Base-by-base conservation (phyloP, 2,797 vertebrate genomes). In the Lepilemur septentrionalis region DNA sequence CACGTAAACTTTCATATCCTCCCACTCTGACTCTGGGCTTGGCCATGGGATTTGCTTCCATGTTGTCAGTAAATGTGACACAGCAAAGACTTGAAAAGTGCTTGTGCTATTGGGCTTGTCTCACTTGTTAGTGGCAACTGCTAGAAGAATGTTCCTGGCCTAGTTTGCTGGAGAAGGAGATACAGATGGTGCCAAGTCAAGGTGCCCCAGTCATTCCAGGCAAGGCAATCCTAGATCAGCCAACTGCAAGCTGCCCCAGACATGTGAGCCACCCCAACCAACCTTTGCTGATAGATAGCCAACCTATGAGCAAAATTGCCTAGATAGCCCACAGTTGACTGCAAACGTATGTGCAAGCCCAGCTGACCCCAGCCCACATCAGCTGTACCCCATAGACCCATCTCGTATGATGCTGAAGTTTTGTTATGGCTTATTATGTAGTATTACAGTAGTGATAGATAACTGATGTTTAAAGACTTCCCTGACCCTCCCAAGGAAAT, bases 331-430 rank as follows among this genome's bases (percentile, higher is more conserved):
- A 13, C 12, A 69, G 14, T 11, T 32, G 18, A 11, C 38, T 20
- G 8, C 30, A 63, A 86, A 81, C 18, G 52, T 12, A 10, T 23
- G 32, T 17, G 23, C 7, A 70, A 46, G 22, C 5, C 4, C 46
- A 78, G 67, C 3, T 38, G 50, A 72, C 13, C 28, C 35, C 38
- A 38, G 75, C 15, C 61, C 38, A 30, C 13, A 65, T 81, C 22
- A 72, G 15, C 35, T 10, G 0, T 28, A 41, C 5, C 14, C 7
- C 43, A 61, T 0, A 76, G 65, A 75, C 15, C 41, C 17, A 3
- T 12, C 28, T 63, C 3, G 0, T 15, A 11, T 50, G 32, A 23
- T 48, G 5, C 0, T 35, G 13, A 13, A 67, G 41, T 28, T 43
- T 35, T 86, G n/a, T 23, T 78, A n/a, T 72, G 35, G 35, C 32